Percentiles rank a stretch among this genome's conserved stretches.
Evolutionary conservation across 2,888 invertebrate species (phyloP).

Genomic region (Scrobipalpa costella): DNA sequence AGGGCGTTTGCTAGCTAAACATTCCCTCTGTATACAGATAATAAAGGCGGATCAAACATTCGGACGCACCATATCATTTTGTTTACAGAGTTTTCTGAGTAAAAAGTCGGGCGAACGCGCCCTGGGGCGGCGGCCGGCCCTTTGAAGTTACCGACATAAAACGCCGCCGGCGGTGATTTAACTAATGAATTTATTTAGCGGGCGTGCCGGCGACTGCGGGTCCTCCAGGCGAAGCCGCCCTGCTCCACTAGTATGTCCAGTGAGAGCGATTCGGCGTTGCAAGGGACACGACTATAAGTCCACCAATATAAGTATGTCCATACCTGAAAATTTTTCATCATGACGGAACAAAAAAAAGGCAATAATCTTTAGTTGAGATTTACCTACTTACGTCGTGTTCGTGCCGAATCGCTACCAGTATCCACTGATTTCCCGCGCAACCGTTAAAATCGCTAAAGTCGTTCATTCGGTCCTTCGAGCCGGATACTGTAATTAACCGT

Average conservation of each 20-base stretch:
- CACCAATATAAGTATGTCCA: background rate
- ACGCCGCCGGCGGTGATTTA: slow-evolving; percentile 81
- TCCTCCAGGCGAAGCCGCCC: slow-evolving; percentile 14
- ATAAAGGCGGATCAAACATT: slow-evolving; percentile 80
- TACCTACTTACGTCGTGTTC: background rate
- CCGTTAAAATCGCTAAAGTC: slow-evolving; percentile 2
- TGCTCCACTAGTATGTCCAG: background rate
- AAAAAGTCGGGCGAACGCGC: slow-evolving; percentile 75
- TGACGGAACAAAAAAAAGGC: no score
- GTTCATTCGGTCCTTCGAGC: slow-evolving; percentile 17
- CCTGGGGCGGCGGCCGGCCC: slow-evolving; percentile 62
- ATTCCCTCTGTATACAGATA: slow-evolving; percentile 73
- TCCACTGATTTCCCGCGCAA: background rate
- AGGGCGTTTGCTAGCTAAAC: slow-evolving; percentile 69
- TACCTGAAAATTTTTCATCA: no score
- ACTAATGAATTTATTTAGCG: slow-evolving; percentile 83
- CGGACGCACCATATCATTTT: slow-evolving; percentile 78
- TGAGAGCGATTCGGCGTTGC: no score
- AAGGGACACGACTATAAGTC: no score
- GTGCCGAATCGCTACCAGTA: no score
- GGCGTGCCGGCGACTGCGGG: slow-evolving; percentile 51
- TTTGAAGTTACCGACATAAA: slow-evolving; percentile 81
- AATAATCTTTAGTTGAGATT: no score
- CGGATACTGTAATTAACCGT: slow-evolving; percentile 13
- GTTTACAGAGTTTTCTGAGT: slow-evolving; percentile 80